Percentiles rank a stretch among this genome's conserved stretches.
Conservation (phyloP, 2,888 invertebrate species). For the Iselma pallidipennis region DNA sequence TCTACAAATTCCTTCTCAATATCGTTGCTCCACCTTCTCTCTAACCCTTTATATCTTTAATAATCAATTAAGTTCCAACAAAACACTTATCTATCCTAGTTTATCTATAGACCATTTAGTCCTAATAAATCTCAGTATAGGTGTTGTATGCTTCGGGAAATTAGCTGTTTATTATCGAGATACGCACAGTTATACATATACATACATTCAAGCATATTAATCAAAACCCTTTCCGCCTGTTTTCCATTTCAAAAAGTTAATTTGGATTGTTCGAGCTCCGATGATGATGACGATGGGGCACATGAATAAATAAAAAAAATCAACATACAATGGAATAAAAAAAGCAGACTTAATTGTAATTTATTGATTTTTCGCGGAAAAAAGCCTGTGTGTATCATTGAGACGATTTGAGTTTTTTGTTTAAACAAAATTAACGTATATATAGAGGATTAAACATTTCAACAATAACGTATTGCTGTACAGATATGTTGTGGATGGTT, state of each 20-base stretch:
- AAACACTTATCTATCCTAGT: conserved; percentile 30
- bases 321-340: not conserved
- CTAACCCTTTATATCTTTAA: conserved; percentile 33
- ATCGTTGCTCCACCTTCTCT: conserved; percentile 29
- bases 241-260: not conserved
- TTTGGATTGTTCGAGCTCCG: not conserved
- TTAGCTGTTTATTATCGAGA: conserved; percentile 29
- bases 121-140: conserved; percentile 34
- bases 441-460: too few relatives aligned
- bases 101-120: conserved; percentile 37
- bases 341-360: not conserved
- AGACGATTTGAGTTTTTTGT: not conserved
- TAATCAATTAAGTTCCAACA: conserved; percentile 35
- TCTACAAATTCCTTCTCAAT: conserved; percentile 27
- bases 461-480: not conserved
- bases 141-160: conserved; percentile 31
- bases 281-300: not conserved
- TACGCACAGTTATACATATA: not conserved
- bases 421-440: not conserved
- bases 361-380: not conserved
- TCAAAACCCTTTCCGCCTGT: not conserved
- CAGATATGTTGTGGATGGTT: not conserved
- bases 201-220: conserved; percentile 10
- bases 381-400: not conserved
- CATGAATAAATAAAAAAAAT: not conserved